A percentile compares a stretch with the other conserved stretches of the same genome.
Conservation (phyloP, 2,797 vertebrate species). For the Syndactyla subalaris region DNA sequence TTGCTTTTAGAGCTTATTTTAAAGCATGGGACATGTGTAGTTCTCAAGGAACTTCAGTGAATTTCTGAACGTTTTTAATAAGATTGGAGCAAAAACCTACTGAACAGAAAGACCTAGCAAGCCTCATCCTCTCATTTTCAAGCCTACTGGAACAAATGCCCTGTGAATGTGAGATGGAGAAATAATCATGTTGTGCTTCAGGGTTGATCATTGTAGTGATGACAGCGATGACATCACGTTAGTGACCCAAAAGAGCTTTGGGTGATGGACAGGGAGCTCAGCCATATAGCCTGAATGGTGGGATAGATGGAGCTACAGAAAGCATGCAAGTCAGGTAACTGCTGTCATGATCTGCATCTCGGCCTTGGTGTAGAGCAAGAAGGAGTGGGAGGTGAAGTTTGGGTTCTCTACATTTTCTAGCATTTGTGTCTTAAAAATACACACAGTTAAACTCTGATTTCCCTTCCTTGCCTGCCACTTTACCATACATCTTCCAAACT, state of each 20-base stretch:
- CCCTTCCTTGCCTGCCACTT: neutral
- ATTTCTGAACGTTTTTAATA: constrained; percentile 28
- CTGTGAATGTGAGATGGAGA: neutral
- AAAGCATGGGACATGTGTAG: neutral
- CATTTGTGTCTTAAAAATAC: neutral
- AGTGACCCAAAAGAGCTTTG: neutral
- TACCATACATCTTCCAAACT: neutral
- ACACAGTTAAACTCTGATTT: neutral
- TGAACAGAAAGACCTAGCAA: neutral
- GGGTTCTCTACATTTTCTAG: neutral
- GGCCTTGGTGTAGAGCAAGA: neutral
- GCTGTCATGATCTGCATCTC: neutral
- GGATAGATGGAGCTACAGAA: neutral
- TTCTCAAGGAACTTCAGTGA: neutral
- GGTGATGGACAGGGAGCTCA: neutral
- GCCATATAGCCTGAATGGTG: neutral
- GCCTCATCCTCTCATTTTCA: constrained; percentile 1
- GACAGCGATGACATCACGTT: neutral
- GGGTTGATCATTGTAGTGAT: neutral
- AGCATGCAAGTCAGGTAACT: fast-evolving
- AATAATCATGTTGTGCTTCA: neutral
- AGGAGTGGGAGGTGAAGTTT: neutral
- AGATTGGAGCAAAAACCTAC: neutral
- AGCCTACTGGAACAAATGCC: neutral
- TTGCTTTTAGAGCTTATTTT: constrained; percentile 1